Percentiles rank a stretch among this genome's conserved stretches.
Evolutionary conservation across 2,797 vertebrate genomes (phyloP).

Genomic region (Cossypha niveicapilla): DNA sequence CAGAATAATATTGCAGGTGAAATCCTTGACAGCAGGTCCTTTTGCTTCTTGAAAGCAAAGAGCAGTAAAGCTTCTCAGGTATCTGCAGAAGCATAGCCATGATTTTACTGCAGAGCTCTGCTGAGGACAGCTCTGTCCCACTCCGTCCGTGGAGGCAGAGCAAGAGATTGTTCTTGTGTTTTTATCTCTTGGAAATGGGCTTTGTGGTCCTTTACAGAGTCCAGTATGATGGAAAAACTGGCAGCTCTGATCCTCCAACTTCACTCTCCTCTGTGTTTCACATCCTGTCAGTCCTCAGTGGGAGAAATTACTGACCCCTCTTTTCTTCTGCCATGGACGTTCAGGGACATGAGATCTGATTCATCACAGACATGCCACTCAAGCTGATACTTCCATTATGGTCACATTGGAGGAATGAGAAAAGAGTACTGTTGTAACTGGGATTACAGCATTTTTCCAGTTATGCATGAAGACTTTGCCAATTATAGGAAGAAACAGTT

Average conservation of each 20-base stretch:
- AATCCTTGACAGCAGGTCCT: background rate
- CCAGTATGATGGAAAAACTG: background rate
- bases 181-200: background rate
- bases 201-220: background rate
- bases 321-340: background rate
- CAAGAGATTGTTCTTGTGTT: background rate
- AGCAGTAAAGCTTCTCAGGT: background rate
- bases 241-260: background rate
- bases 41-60: background rate
- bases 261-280: background rate
- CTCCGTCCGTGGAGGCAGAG: background rate
- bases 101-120: background rate
- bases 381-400: background rate
- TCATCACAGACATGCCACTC: background rate
- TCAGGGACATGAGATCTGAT: background rate
- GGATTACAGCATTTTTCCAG: background rate
- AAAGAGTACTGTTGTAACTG: background rate
- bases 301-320: conserved; percentile 2
- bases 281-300: background rate
- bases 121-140: background rate
- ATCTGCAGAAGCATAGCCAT: background rate
- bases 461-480: background rate
- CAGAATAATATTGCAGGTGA: background rate
- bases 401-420: rapidly evolving
- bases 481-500: background rate